Conservation (phyloP, 2,888 invertebrate genomes). For the Pseudococcus jackbeardsleyi region DNA sequence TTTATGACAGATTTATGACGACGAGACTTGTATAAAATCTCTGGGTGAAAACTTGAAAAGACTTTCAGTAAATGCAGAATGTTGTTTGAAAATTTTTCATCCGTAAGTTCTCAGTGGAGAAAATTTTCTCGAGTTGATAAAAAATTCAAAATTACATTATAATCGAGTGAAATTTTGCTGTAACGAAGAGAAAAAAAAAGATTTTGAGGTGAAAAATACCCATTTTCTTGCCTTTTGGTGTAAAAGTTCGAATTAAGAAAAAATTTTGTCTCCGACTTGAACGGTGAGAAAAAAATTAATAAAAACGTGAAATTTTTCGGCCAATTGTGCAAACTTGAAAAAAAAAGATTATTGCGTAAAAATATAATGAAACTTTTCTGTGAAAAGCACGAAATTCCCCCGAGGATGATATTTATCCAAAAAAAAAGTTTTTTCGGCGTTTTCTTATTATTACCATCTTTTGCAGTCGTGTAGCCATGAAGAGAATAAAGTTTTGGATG, state of each 20-base stretch:
- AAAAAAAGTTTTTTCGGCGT: neutral
- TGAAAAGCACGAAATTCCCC: neutral
- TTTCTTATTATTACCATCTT: neutral
- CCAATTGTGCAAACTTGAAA: neutral
- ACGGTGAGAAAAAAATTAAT: too few species aligned
- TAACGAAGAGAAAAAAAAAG: neutral
- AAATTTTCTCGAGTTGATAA: too few species aligned
- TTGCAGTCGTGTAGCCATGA: neutral
- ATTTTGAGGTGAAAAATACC: neutral
- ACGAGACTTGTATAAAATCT: neutral
- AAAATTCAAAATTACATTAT: too few species aligned
- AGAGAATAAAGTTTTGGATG: neutral
- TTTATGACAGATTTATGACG: constrained; percentile 5
- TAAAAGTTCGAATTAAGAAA: too few species aligned
- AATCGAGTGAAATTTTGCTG: too few species aligned
- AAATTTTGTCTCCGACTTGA: too few species aligned
- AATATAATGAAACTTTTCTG: neutral
- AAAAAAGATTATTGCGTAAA: constrained; percentile 12
- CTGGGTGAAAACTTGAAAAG: neutral
- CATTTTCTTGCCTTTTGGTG: neutral
- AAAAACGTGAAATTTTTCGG: neutral
- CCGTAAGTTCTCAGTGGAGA: too few species aligned
- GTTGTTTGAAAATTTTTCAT: too few species aligned
- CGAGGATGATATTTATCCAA: neutral
- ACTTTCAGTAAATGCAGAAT: too few species aligned